Evolutionary conservation across 2,888 invertebrate species (phyloP), one percentile per base, ranked within the genome.

Genomic region (Temnothorax rugatulus): DNA sequence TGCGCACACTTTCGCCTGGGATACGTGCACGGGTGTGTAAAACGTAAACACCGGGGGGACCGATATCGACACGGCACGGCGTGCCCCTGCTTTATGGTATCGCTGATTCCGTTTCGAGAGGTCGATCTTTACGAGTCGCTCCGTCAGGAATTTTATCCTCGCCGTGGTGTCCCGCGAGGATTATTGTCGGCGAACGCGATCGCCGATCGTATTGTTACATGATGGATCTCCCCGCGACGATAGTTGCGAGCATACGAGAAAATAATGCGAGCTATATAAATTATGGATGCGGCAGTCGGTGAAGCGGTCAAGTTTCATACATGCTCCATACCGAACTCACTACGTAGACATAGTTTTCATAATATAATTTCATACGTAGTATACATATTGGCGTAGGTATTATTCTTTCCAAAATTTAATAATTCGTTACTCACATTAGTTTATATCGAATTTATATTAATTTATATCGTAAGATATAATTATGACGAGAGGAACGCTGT

Each of bases 71-170:
- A 54, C 52, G 50, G 21, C 73, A 21, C 64, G 76, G 41, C 75
- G 59, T 81, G 73, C 82, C 63, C 71, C 66, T 89, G 88, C 84
- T 90, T 90, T 90, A 90, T 88, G 84, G 75, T 84, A 83, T 90
- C 86, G 85, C 82, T 84, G 71, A 82, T 86, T 83, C 52, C 77
- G 69, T 85, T 82, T 79, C 84, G 81, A 86, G 83, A 86, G 84
- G 64, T 84, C 57, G 54, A 83, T 74, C 84, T 89, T 86, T 90
- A 89, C 88, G 85, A 87, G 69, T 52, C 44, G 18, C 50, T n/a
- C 34, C 44, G 64, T 64, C 63, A 69, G 47, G 54, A 79, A 82
- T 82, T 88, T 85, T 86, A 88, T 76, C 54, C 79, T 29, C 63
- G 74, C 50, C n/a, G 15, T 44, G 29, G 29, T 38, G 44, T 69